phyloP scores from a whole-genome alignment of 2,888 invertebrate species.

The Hybos culiciformis region DNA sequence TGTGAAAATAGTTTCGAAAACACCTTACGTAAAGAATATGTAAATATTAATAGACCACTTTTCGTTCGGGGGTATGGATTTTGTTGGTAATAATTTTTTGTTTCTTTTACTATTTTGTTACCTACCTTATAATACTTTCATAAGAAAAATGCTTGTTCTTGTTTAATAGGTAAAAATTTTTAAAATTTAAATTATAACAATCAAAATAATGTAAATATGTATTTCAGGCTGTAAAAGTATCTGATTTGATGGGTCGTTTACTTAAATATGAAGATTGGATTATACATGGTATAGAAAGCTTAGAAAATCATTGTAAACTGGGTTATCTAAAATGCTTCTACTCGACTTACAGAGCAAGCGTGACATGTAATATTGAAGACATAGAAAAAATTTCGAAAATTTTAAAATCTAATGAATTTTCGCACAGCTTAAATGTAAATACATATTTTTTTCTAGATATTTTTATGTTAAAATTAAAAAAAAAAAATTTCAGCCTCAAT shows the following conservation, averaged over 20 bases:
- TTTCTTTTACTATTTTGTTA: no score
- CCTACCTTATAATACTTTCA: no score
- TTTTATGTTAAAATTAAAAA: no score
- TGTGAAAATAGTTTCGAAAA: no score
- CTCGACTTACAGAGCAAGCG: conserved; percentile 23
- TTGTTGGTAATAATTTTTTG: no score
- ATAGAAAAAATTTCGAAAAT: conserved; percentile 21
- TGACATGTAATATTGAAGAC: conserved; percentile 20
- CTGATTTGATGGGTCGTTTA: conserved; percentile 30
- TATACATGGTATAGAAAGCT: conserved; percentile 25
- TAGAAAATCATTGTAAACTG: conserved; percentile 24
- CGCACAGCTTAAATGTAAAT: conserved; percentile 22
- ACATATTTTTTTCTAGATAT: neutral
- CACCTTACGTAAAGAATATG: no score
- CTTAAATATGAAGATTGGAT: conserved; percentile 29
- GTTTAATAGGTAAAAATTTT: neutral
- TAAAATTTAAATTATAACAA: neutral
- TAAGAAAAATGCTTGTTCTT: no score
- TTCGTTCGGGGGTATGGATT: no score
- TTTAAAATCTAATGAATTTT: conserved; percentile 22
- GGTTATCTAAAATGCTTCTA: conserved; percentile 30
- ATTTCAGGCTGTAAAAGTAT: conserved; percentile 24
- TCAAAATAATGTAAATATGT: neutral
- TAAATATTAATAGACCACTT: no score
- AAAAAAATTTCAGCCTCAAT: conserved; percentile 17